Evolutionary conservation across 2,888 invertebrate genomes (phyloP).

Genomic region (Drosophila tripunctata): DNA sequence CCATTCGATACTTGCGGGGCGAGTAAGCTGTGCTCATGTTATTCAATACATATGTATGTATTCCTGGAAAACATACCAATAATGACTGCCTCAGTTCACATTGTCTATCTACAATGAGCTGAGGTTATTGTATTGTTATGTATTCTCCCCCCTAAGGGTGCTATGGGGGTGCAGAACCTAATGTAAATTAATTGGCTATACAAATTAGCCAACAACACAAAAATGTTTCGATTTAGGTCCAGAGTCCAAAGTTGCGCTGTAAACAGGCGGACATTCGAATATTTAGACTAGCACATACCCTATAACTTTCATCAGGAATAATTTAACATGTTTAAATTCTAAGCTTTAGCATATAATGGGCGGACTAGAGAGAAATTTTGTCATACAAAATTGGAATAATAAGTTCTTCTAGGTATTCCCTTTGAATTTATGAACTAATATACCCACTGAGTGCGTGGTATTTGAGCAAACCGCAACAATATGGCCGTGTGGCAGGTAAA

Average conservation of each 20-base stretch:
- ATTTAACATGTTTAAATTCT: too few relatives aligned
- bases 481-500: constrained; percentile 52
- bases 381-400: too few relatives aligned
- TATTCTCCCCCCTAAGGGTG: too few relatives aligned
- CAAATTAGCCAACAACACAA: constrained; percentile 66
- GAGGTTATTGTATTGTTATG: too few relatives aligned
- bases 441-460: not conserved
- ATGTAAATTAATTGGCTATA: constrained; percentile 71
- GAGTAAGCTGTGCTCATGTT: not conserved
- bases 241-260: constrained; percentile 18
- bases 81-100: constrained; percentile 10
- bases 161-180: too few relatives aligned
- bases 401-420: too few relatives aligned
- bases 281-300: constrained; percentile 1
- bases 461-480: not conserved
- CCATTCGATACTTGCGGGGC: not conserved
- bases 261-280: constrained; percentile 11
- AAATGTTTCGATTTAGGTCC: constrained; percentile 47
- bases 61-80: not conserved
- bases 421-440: too few relatives aligned
- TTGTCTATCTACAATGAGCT: constrained; percentile 17
- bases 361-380: too few relatives aligned
- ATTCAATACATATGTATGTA: too few relatives aligned
- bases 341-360: too few relatives aligned
- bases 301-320: not conserved